Percentiles rank a stretch among this genome's conserved stretches.
These are phyloP conservation scores for Nephotettix cincticeps DNA, from an alignment of 1,140 invertebrate genomes.

Conservation along the genomic window DNA sequence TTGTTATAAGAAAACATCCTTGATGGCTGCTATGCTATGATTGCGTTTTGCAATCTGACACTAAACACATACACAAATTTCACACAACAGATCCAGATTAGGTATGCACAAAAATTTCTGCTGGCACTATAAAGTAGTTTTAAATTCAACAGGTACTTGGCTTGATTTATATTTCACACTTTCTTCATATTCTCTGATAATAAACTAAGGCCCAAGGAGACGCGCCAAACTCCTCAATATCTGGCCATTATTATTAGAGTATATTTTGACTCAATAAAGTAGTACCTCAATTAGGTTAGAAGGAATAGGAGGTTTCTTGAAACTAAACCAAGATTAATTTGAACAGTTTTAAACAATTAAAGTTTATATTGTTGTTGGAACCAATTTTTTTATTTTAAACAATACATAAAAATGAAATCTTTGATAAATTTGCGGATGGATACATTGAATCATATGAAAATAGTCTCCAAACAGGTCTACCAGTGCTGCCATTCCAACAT, in stretches of 20 bases:
- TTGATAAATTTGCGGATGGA: conserved; percentile 3
- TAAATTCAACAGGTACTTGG: not conserved
- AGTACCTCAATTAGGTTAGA: not conserved
- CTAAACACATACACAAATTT: conserved; percentile 20
- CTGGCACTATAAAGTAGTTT: not conserved
- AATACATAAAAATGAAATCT: not conserved
- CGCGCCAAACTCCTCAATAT: conserved; percentile 30
- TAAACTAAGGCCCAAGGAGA: conserved; percentile 24
- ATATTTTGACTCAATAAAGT: conserved; percentile 14
- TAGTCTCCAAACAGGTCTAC: conserved; percentile 16
- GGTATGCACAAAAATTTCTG: not conserved
- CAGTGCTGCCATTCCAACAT: not conserved
- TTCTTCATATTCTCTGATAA: conserved; percentile 8
- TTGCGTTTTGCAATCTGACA: conserved; percentile 26
- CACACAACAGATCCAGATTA: not conserved
- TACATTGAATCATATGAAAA: conserved; percentile 20
- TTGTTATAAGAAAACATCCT: conserved; percentile 25
- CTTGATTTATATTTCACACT: not conserved
- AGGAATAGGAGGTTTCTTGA: too few species aligned
- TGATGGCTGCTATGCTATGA: conserved; percentile 27
- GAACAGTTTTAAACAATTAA: not conserved
- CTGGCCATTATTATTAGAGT: conserved; percentile 13
- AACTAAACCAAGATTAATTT: not conserved
- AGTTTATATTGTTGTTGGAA: not conserved
- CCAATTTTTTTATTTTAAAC: not conserved